Base-by-base conservation (phyloP, 2,113 vertebrate species). In the Heliornis fulica region DNA sequence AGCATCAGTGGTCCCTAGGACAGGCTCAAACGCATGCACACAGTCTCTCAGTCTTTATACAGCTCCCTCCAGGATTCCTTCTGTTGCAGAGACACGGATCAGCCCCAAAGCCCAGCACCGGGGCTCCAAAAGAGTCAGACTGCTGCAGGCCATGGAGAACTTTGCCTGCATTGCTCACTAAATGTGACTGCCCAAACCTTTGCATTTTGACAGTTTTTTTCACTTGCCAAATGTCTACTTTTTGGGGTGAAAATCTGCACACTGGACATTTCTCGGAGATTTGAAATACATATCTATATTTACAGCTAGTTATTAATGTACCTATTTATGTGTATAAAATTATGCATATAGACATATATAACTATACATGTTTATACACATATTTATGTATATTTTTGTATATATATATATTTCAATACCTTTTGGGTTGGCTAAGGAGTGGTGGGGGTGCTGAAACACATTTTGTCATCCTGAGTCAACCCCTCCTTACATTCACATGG, bases 11-110 rank as follows among this genome's bases (percentile, higher is more conserved):
- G 16, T 83, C 46, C 29, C 13, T 32, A 38, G 28, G 46, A 92
- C 15, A 36, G 38, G 43, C 26, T 87, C 23, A 51, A 46, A 22
- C 28, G 77, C 16, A 13, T 0, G 15, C 25, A 46, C 0, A 1
- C 18, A 1, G 0, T 28, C 23, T 41, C 28, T 38, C 1, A 1
- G 32, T 83, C 34, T 45, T 76, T 40, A 38, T 66, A 83, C 23
- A 23, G 17, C 13, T 82, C 18, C 18, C 9, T 48, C n/a, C 0
- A 1, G 29, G 26, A 15, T 69, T 32, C 32, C 59, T 77, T 66
- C 86, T 80, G 66, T 63, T 72, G 43, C 0, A 2, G 40, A 43
- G n/a, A 46, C 4, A n/a, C 0, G 0, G 29, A 77, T 6, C 8
- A 79, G 29, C 5, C 19, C 10, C 46, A 72, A 45, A 61, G 31